These are phyloP conservation scores for Aporrectodea caliginosa DNA, from an alignment of 1,140 invertebrate species.

Conservation along the genomic window DNA sequence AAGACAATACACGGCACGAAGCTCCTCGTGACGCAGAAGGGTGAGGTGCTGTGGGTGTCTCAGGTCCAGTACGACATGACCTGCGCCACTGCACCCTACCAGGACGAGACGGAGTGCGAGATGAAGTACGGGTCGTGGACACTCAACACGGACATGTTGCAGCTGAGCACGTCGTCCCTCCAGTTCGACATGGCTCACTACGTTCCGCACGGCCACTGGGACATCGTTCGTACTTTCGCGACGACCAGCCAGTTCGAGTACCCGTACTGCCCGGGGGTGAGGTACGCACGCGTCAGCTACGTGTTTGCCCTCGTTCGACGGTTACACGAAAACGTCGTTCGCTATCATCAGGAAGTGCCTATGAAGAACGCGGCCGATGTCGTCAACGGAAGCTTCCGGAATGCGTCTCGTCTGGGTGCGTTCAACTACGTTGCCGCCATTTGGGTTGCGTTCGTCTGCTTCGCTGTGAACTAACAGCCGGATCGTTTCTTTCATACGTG, in stretches of 20 bases:
- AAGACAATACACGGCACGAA: not conserved
- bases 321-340: not conserved
- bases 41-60: not conserved
- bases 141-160: not conserved
- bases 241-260: not conserved
- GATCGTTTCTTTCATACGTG: too few relatives aligned
- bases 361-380: not conserved
- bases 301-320: not conserved
- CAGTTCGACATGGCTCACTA: not conserved
- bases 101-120: not conserved
- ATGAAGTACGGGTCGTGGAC: not conserved
- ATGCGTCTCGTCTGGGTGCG: not conserved
- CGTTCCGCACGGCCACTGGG: not conserved
- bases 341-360: not conserved
- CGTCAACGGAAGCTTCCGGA: not conserved
- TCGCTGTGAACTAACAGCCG: too few relatives aligned
- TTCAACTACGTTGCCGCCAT: too few relatives aligned
- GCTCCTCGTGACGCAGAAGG: not conserved
- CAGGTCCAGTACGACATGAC: not conserved
- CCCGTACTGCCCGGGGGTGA: not conserved
- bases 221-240: not conserved
- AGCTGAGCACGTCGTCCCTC: not conserved
- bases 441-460: too few relatives aligned
- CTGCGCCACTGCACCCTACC: not conserved
- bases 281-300: not conserved